Evolutionary conservation across 2,888 invertebrate genomes (phyloP), one percentile per base, ranked within the genome.

Genomic region (Idaea dimidiata): DNA sequence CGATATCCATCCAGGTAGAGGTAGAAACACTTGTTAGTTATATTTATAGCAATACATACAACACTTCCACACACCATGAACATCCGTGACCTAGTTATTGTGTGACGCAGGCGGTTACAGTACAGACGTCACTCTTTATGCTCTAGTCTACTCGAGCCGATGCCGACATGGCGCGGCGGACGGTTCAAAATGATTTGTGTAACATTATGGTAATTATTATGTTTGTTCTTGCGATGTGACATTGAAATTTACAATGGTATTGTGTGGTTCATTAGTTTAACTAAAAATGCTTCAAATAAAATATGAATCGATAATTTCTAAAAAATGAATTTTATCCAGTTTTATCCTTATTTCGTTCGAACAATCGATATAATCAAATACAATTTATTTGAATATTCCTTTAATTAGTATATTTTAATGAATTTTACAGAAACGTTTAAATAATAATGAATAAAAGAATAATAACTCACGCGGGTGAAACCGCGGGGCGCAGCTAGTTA

Each of bases 51-150:
- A 43, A 14, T 43, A 43, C 10, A 43, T 6, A 6, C 3, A 43
- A 14, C 43, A 43, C 43, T 43, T 43, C 43, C 43, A 43, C 14
- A 43, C 43, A 43, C 31, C 33, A 58, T 18, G 57, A 32, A 43
- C 31, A 54, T 33, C 18, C 60, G 66, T 77, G 82, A 80, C 83
- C 81, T 65, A 82, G 67, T 76, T 82, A 65, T 62, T 59, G 69
- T 66, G 74, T 81, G 83, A 82, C 83, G 81, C 81, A 81, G 78
- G 66, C 4, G n/a, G n/a, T n/a, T n/a, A n/a, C n/a, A 61, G 43
- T 43, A 43, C 43, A 43, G 43, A 43, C 79, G 82, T 82, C 81
- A 81, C 70, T 58, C 73, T 74, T 76, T 76, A 75, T 76, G 10
- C 43, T 14, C 14, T 43, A 14, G 8, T 43, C 10, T 14, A 14